phyloP scores from a whole-genome alignment of 2,888 invertebrate genomes.

The Polyommatus icarus region DNA sequence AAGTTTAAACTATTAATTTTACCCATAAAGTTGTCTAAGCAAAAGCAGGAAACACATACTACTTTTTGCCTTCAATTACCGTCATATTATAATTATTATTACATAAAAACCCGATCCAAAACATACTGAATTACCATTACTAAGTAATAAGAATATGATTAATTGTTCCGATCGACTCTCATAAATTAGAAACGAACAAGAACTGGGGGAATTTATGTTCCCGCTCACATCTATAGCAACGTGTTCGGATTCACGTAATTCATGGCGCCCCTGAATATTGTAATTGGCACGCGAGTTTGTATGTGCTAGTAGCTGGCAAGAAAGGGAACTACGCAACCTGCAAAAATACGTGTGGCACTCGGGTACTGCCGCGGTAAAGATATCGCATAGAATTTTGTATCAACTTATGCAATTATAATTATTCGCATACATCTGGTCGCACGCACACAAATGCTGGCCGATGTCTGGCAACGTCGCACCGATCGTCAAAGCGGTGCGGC shows the following conservation, averaged over 20 bases:
- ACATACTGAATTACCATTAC: constrained; percentile 4
- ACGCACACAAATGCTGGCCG: no score
- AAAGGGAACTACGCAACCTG: not conserved
- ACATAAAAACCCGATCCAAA: not conserved
- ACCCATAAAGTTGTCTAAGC: not conserved
- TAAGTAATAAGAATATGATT: constrained; percentile 19
- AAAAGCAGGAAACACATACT: not conserved
- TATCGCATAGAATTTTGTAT: no score
- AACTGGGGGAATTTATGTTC: constrained; percentile 54
- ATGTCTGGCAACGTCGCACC: no score
- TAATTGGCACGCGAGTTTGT: not conserved
- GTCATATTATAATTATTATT: not conserved
- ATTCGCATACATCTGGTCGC: no score
- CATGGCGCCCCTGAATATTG: constrained; percentile 38
- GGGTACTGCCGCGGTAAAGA: no score
- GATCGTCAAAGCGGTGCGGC: no score
- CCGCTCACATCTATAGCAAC: constrained; percentile 39
- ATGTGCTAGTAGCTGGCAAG: not conserved
- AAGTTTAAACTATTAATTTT: no score
- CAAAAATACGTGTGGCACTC: no score
- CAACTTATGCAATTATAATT: no score
- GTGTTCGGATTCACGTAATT: constrained; percentile 55
- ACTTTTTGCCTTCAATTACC: not conserved
- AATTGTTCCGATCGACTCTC: constrained; percentile 14
- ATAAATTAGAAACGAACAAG: constrained; percentile 60